A percentile compares a stretch with the other conserved stretches of the same genome.
Evolutionary conservation across 2,797 vertebrate genomes (phyloP).

Genomic region (Oryzias dopingdopingensis): DNA sequence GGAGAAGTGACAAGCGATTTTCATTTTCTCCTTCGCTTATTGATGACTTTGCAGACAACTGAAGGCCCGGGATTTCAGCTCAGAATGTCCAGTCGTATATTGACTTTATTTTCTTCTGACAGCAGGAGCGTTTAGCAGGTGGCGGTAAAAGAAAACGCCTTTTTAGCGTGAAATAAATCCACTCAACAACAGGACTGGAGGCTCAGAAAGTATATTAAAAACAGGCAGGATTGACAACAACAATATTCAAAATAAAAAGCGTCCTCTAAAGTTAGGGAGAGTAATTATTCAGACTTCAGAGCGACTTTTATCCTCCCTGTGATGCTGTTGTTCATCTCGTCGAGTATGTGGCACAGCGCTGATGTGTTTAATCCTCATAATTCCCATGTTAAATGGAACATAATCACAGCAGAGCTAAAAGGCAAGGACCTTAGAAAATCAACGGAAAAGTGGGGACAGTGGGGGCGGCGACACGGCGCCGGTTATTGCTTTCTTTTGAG

Average conservation of each 20-base stretch:
- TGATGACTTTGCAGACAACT: conserved; percentile 12
- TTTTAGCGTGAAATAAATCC: conserved; percentile 40
- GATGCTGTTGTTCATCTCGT: conserved; percentile 63
- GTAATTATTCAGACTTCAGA: conserved; percentile 56
- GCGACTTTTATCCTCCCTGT: conserved; percentile 23
- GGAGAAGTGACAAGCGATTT: conserved; percentile 2
- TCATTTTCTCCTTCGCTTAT: background rate
- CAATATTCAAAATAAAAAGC: conserved; percentile 15
- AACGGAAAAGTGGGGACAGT: conserved; percentile 45
- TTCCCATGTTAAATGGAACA: conserved; percentile 71
- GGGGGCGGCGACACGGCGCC: conserved; percentile 45
- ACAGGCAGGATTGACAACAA: conserved; percentile 23
- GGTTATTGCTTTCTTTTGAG: conserved; percentile 78
- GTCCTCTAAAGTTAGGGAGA: conserved; percentile 15
- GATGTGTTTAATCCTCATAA: conserved; percentile 61
- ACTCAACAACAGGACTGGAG: conserved; percentile 8
- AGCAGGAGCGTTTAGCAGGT: conserved; percentile 22
- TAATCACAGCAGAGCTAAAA: conserved; percentile 64
- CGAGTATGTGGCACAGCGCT: conserved; percentile 37
- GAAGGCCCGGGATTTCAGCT: background rate
- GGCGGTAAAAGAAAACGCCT: conserved; percentile 22
- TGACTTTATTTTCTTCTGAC: conserved; percentile 20
- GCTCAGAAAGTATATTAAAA: conserved; percentile 21
- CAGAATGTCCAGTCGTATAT: background rate
- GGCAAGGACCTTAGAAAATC: conserved; percentile 68